A percentile compares a stretch with the other conserved stretches of the same genome.
Conservation (phyloP, 2,797 vertebrate genomes). For the Myiotriccus ornatus region DNA sequence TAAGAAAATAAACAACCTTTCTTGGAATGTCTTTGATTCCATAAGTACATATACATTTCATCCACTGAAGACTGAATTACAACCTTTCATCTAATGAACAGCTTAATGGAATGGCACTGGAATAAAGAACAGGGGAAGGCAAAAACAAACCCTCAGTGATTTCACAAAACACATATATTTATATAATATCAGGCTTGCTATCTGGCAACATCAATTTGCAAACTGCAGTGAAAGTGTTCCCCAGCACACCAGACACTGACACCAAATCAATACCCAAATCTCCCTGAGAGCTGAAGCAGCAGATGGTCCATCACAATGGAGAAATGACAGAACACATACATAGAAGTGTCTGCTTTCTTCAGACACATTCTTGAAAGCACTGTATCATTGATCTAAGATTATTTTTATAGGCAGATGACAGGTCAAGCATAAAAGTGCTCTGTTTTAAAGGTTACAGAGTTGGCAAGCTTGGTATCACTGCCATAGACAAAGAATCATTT, state of each 20-base stretch:
- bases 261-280: conserved; percentile 5
- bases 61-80: conserved; percentile 71
- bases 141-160: conserved; percentile 59
- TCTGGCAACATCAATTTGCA: conserved; percentile 38
- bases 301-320: conserved; percentile 41
- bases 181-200: background rate
- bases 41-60: conserved; percentile 65
- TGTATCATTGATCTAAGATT: conserved; percentile 49
- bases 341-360: conserved; percentile 46
- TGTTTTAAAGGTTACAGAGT: conserved; percentile 64
- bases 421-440: conserved; percentile 50
- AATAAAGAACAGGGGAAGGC: conserved; percentile 29
- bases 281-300: conserved; percentile 31
- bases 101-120: conserved; percentile 62
- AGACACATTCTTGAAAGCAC: conserved; percentile 60
- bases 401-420: conserved; percentile 65
- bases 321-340: conserved; percentile 33
- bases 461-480: conserved; percentile 52
- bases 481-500: conserved; percentile 34
- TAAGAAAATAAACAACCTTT: conserved; percentile 71
- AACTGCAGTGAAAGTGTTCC: conserved; percentile 18
- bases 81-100: conserved; percentile 67
- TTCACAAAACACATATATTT: conserved; percentile 55
- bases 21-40: conserved; percentile 74
- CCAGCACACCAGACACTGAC: background rate